Evolutionary conservation across 1,140 invertebrate genomes (phyloP).

Genomic region (Drosophila punjabiensis): DNA sequence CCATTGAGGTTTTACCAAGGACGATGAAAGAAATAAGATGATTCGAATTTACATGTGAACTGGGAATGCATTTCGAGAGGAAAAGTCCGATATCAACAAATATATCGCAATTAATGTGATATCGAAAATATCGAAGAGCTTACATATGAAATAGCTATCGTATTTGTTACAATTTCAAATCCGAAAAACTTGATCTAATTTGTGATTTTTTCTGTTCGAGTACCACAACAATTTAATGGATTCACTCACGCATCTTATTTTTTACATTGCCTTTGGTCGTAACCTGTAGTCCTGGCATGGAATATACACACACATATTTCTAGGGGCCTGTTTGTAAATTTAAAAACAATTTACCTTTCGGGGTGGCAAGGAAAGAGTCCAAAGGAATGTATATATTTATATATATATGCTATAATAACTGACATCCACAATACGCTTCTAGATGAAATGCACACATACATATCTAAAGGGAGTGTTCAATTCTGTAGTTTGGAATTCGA

Average conservation of each 20-base stretch:
- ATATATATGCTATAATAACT: slow-evolving; percentile 50
- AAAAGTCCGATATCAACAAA: too few relatives aligned
- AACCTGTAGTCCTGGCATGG: not conserved
- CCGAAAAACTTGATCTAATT: not conserved
- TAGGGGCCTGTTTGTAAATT: slow-evolving; percentile 55
- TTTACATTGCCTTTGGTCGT: not conserved
- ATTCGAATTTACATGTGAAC: too few relatives aligned
- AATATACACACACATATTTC: not conserved
- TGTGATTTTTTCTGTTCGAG: too few relatives aligned
- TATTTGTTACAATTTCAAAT: not conserved
- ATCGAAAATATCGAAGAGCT: too few relatives aligned
- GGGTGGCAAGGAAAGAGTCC: not conserved
- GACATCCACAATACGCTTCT: slow-evolving; percentile 51
- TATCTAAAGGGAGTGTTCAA: slow-evolving; percentile 41
- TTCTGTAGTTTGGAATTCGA: slow-evolving; percentile 30
- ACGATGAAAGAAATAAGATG: not conserved
- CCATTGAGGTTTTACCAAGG: not conserved
- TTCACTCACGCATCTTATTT: not conserved
- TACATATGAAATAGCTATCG: too few relatives aligned
- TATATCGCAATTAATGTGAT: too few relatives aligned
- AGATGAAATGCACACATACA: slow-evolving; percentile 51
- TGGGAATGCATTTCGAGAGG: not conserved
- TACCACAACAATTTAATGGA: not conserved
- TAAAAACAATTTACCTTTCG: slow-evolving; percentile 58
- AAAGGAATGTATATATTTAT: slow-evolving; percentile 20